Percentiles rank a stretch among this genome's conserved stretches.
These are phyloP conservation scores for Pollenia labialis DNA, from an alignment of 2,888 invertebrate species.

Conservation along the genomic window DNA sequence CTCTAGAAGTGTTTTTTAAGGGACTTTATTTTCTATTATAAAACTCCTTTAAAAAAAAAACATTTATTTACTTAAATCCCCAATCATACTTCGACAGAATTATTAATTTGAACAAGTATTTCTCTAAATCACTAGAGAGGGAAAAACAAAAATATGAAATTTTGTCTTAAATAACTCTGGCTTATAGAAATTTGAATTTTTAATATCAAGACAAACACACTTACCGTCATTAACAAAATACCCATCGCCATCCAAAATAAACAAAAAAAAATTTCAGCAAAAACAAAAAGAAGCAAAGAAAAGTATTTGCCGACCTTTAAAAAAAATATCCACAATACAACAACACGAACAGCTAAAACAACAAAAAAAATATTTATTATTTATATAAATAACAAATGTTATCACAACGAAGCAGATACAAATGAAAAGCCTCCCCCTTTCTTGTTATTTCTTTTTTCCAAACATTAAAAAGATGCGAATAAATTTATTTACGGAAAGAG, in stretches of 20 bases:
- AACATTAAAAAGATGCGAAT: background rate
- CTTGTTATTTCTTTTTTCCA: background rate
- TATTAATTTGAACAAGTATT: constrained; percentile 1
- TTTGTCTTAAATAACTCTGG: background rate
- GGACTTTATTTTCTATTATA: background rate
- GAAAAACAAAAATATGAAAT: background rate
- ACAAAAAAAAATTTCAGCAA: background rate
- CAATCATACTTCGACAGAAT: background rate
- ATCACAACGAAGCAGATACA: constrained; percentile 42
- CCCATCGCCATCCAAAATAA: constrained; percentile 4
- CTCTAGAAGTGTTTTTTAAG: background rate
- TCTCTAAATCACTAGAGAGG: background rate
- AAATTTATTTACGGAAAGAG: background rate
- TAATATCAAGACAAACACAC: background rate
- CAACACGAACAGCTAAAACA: constrained; percentile 13
- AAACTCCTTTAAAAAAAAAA: background rate
- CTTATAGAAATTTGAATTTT: constrained; percentile 28
- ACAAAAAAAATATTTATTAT: constrained; percentile 15
- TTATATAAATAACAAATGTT: constrained; percentile 54
- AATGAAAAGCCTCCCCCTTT: background rate
- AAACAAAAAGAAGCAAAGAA: background rate
- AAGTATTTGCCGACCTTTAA: constrained; percentile 41
- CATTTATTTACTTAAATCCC: background rate
- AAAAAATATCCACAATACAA: constrained; percentile 18
- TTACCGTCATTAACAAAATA: background rate